phyloP scores from a whole-genome alignment of 2,888 invertebrate species.

The Caenorhabditis sp. region DNA sequence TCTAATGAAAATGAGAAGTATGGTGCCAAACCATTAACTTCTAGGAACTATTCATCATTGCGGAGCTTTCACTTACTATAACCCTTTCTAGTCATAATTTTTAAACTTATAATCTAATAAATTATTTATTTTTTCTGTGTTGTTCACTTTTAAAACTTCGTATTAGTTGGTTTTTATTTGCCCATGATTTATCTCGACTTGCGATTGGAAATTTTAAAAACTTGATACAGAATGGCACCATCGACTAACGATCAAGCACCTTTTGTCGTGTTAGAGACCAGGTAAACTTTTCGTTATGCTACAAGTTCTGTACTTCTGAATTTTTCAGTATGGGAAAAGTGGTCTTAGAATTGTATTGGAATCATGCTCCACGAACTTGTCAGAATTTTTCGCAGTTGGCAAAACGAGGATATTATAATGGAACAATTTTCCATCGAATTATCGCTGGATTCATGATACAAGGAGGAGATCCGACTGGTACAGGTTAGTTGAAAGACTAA shows the following conservation, averaged over 20 bases:
- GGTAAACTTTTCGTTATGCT: constrained; percentile 5
- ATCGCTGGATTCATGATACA: constrained; percentile 80
- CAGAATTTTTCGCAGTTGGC: constrained; percentile 94
- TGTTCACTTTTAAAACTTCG: neutral
- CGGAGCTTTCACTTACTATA: neutral
- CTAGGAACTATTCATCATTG: neutral
- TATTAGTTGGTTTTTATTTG: neutral
- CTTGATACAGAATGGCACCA: constrained; percentile 21
- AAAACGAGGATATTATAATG: constrained; percentile 82
- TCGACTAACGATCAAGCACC: constrained; percentile 38
- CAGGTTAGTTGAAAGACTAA: constrained; percentile 77
- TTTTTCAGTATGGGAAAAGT: constrained; percentile 83
- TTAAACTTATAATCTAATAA: neutral
- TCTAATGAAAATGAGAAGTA: constrained; percentile 43
- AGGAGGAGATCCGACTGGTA: constrained; percentile 92
- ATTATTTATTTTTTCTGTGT: neutral
- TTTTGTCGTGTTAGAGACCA: constrained; percentile 49
- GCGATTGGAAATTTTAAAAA: neutral
- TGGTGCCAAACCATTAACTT: constrained; percentile 26
- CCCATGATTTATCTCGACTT: neutral
- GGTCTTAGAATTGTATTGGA: constrained; percentile 93
- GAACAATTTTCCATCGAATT: constrained; percentile 92
- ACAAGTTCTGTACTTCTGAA: neutral
- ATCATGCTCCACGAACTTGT: constrained; percentile 95
- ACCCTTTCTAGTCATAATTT: constrained; percentile 4